A percentile compares a stretch with the other conserved stretches of the same genome.
phyloP scores from a whole-genome alignment of 2,113 vertebrate species.

The Percina caprodes region DNA sequence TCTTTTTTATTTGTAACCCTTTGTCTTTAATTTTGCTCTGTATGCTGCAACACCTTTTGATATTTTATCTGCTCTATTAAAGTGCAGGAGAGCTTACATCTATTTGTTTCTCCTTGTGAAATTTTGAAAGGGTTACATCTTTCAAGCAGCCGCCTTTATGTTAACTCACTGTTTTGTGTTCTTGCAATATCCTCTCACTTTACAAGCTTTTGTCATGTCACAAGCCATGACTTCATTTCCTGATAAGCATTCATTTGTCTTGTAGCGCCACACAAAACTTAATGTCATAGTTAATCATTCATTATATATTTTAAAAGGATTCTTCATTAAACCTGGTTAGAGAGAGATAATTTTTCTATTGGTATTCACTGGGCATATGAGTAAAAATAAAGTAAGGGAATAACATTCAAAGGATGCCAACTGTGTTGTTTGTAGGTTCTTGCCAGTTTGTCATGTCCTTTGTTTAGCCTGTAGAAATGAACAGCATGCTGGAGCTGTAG shows the following conservation, averaged over 20 bases:
- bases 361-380: background rate
- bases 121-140: constrained; percentile 47
- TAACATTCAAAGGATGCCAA: background rate
- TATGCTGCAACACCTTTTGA: constrained; percentile 30
- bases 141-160: constrained; percentile 30
- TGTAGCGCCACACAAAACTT: background rate
- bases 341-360: background rate
- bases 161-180: background rate
- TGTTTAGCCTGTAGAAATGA: constrained; percentile 53
- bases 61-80: constrained; percentile 63
- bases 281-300: background rate
- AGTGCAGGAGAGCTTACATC: constrained; percentile 55
- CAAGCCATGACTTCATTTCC: constrained; percentile 49
- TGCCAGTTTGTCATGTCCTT: constrained; percentile 39
- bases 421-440: constrained; percentile 26
- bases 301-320: constrained; percentile 3
- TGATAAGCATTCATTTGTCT: background rate
- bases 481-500: constrained; percentile 63
- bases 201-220: constrained; percentile 6
- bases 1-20: constrained; percentile 23
- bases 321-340: background rate
- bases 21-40: background rate
- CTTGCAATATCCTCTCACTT: constrained; percentile 11
- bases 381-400: background rate
- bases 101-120: constrained; percentile 46